Conservation (phyloP, 2,888 invertebrate species). For the Clepsis dumicolana region DNA sequence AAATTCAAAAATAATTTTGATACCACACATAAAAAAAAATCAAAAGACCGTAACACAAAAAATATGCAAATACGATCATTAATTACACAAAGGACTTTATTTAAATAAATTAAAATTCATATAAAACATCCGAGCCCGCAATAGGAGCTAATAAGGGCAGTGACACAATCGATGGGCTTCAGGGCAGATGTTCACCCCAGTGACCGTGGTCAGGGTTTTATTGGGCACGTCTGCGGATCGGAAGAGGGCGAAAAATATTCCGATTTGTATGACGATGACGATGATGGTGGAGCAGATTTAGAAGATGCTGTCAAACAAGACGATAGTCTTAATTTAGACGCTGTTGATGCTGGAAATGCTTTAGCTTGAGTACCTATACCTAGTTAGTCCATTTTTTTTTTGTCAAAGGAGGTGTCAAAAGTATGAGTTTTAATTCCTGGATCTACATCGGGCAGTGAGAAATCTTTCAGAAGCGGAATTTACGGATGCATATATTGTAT, state of each 20-base stretch:
- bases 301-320: not conserved
- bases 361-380: no score
- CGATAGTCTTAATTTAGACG: not conserved
- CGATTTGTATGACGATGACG: not conserved
- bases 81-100: constrained; percentile 13
- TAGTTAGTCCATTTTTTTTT: no score
- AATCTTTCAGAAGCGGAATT: no score
- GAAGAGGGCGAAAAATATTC: not conserved
- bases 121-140: constrained; percentile 25
- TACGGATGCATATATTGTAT: no score
- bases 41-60: not conserved
- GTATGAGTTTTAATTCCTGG: no score
- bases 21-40: not conserved
- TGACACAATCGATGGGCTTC: constrained; percentile 36
- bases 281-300: not conserved
- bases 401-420: no score
- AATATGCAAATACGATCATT: constrained; percentile 2
- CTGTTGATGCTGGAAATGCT: not conserved
- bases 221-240: constrained; percentile 4
- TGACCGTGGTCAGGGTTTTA: constrained; percentile 41
- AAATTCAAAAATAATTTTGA: not conserved
- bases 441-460: no score
- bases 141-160: constrained; percentile 40
- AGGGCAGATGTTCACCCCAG: constrained; percentile 39
- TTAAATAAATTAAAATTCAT: constrained; percentile 37